Evolutionary conservation across 2,113 vertebrate species (phyloP).

Genomic region (Boulengeromyrus knoepffleri): DNA sequence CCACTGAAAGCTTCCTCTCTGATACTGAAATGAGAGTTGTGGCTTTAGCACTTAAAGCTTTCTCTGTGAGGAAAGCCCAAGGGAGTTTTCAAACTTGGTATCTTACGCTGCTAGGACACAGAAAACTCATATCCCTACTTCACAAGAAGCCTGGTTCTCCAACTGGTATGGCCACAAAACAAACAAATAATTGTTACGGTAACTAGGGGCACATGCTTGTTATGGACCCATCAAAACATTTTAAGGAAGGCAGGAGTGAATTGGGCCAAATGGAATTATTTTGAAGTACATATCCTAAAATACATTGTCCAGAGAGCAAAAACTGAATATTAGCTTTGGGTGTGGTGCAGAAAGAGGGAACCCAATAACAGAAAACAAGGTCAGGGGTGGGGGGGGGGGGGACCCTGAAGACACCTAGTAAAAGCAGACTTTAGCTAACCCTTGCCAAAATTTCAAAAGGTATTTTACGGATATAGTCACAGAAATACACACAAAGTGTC

Average conservation of each 20-base stretch:
- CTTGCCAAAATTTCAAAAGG: neutral
- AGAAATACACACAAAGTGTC: neutral
- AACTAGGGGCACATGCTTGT: constrained; percentile 14
- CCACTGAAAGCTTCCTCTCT: neutral
- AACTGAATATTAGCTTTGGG: constrained; percentile 8
- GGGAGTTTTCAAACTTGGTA: neutral
- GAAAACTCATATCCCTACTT: neutral
- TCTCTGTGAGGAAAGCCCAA: neutral
- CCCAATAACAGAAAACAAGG: constrained; percentile 6
- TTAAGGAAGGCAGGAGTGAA: constrained; percentile 24
- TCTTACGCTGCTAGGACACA: neutral
- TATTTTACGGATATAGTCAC: neutral
- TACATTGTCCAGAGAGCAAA: neutral
- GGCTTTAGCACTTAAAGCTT: neutral
- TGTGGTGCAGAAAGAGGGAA: constrained; percentile 22
- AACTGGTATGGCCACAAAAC: neutral
- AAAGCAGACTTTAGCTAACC: neutral
- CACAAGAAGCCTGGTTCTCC: neutral
- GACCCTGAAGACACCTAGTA: constrained; percentile 10
- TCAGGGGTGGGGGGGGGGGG: neutral
- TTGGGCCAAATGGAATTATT: constrained; percentile 20
- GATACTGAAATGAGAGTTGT: neutral
- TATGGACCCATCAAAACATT: constrained; percentile 30
- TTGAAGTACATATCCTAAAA: constrained; percentile 22
- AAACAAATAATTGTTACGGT: constrained; percentile 3